These are phyloP conservation scores for Thomomys bottae DNA, from an alignment of 2,113 vertebrate species.

Conservation along the genomic window DNA sequence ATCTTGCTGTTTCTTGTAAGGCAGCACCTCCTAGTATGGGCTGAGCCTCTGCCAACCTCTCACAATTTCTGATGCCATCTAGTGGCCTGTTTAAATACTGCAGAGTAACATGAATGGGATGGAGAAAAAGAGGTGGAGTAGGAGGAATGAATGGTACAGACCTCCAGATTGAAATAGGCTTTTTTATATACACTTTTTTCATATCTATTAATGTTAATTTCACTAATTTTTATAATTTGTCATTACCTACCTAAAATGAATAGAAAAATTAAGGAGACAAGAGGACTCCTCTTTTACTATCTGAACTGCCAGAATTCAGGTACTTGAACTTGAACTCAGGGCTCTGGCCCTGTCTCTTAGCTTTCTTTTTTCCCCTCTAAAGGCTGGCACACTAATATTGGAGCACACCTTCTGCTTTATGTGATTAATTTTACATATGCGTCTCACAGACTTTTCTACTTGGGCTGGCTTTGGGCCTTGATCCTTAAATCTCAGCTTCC, in stretches of 20 bases:
- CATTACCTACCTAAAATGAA: background rate
- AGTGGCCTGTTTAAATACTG: constrained; percentile 42
- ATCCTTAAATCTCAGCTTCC: no score
- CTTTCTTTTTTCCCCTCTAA: no score
- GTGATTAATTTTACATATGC: no score
- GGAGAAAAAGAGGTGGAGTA: accelerated
- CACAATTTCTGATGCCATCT: constrained; percentile 66
- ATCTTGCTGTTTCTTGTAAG: background rate
- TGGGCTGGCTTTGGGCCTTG: no score
- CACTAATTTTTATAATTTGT: background rate
- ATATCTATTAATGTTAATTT: background rate
- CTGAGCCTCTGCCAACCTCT: background rate
- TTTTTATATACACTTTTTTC: background rate
- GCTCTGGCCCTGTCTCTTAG: no score
- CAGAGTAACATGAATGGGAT: background rate
- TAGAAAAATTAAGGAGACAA: background rate
- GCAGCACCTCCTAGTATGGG: no score
- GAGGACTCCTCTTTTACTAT: background rate
- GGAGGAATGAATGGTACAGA: background rate
- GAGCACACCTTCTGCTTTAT: background rate
- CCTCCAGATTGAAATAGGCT: background rate
- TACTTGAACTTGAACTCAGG: no score
- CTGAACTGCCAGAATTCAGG: no score
- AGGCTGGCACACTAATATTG: no score
- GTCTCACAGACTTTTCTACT: no score